These are phyloP conservation scores for Pandemis heparana DNA, from an alignment of 2,888 invertebrate genomes.

Conservation along the genomic window DNA sequence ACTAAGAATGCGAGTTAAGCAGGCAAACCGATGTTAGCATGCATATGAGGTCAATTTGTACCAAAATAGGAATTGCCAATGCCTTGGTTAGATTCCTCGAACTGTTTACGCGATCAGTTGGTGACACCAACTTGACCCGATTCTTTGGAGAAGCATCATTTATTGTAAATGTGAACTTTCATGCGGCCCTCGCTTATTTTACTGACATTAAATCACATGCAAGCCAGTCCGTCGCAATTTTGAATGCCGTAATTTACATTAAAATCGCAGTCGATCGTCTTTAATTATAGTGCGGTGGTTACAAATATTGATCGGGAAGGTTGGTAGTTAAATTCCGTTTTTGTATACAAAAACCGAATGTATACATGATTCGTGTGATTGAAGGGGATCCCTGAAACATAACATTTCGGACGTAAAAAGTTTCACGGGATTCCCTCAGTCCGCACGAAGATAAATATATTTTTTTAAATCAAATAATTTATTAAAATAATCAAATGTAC, in stretches of 20 bases:
- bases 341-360: too few relatives aligned
- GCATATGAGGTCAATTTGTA: slow-evolving; percentile 1
- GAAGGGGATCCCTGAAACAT: too few relatives aligned
- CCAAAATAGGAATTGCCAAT: slow-evolving; percentile 20
- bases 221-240: not conserved
- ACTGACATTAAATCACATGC: not conserved
- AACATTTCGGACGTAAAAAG: too few relatives aligned
- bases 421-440: too few relatives aligned
- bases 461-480: too few relatives aligned
- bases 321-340: not conserved
- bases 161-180: slow-evolving; percentile 18
- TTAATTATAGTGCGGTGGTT: not conserved
- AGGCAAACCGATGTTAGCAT: slow-evolving; percentile 3
- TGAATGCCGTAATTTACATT: not conserved
- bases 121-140: slow-evolving; percentile 28
- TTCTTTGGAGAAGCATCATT: slow-evolving; percentile 12
- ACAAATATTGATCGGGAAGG: slow-evolving; percentile 1
- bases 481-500: too few relatives aligned
- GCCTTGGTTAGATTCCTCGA: slow-evolving; percentile 14
- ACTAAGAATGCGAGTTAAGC: slow-evolving; percentile 1
- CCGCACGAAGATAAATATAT: too few relatives aligned
- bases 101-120: slow-evolving; percentile 2
- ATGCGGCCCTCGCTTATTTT: slow-evolving; percentile 2
- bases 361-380: too few relatives aligned
- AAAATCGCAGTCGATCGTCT: not conserved